These are phyloP conservation scores for Hippolais icterina DNA, from an alignment of 2,113 vertebrate genomes.

Conservation along the genomic window DNA sequence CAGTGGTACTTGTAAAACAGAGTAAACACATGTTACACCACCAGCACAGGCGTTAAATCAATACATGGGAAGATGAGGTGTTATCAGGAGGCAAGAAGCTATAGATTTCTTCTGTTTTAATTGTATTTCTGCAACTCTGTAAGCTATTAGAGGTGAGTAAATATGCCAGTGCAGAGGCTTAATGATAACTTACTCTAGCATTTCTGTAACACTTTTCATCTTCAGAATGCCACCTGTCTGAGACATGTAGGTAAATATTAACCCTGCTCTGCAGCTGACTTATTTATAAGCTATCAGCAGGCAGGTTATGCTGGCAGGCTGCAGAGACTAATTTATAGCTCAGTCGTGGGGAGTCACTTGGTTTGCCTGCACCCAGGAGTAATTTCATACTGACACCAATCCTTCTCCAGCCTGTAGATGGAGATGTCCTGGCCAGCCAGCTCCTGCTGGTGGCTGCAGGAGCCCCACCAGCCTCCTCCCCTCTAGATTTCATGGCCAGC, in stretches of 20 bases:
- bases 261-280: neutral
- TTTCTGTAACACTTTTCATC: neutral
- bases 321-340: neutral
- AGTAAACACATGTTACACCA: neutral
- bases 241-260: neutral
- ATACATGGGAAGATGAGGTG: neutral
- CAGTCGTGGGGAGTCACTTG: neutral
- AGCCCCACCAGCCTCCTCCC: neutral
- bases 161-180: neutral
- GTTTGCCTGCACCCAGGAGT: neutral
- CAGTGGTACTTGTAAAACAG: neutral
- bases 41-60: neutral
- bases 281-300: neutral
- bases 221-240: neutral
- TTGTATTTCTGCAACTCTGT: neutral
- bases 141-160: neutral
- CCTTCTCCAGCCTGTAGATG: neutral
- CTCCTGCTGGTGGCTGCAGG: neutral
- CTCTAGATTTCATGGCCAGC: neutral
- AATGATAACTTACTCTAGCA: neutral
- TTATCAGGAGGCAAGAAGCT: neutral
- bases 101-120: slow-evolving; percentile 1
- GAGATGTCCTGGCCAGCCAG: neutral
- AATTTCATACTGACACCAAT: neutral
- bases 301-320: neutral